Evolutionary conservation across 2,888 invertebrate genomes (phyloP), one percentile per base, ranked within the genome.

Genomic region (Clanis bilineata): DNA sequence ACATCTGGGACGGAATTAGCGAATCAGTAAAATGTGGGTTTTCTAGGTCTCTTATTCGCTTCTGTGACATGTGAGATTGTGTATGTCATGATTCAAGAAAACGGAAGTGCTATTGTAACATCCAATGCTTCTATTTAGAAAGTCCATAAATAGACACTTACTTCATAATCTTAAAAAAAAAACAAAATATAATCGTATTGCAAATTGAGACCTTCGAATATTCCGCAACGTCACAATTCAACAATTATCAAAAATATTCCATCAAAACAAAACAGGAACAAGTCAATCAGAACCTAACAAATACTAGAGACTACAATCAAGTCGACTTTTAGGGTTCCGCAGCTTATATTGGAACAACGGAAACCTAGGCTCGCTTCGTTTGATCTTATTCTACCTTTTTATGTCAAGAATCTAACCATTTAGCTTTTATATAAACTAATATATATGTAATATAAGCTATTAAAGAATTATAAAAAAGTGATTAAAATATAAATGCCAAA

Each of bases 201-300:
- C 18, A 41, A 18, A n/a, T 18, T 7, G 6, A 7, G 18, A 41
- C 41, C 9, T 44, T 7, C 22, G 32, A 21, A 18, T 18, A 32
- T 51, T 51, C 18, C 9, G 51, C 51, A 15, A 61, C 55, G 59
- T 68, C 68, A 68, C 68, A 65, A 65, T 65, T 51, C 60, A 15
- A 25, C 18, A 12, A 21, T 36, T 57, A 36, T 23, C 36, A n/a
- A 22, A 45, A 22, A 45, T 32, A 51, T 51, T 51, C 51, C 28
- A 32, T 28, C 28, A 21, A 21, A 44, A 51, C 15, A 51, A 45
- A 62, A 59, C 59, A 55, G 63, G 62, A 62, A 41, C 62, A 63
- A 65, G 67, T 67, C 68, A 70, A 70, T 68, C 67, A 70, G 63
- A 55, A n/a, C 59, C 58, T 38, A 56, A 51, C 51, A 51, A 51